Evolutionary conservation across 2,113 vertebrate species (phyloP), one percentile per base, ranked within the genome.

Genomic region (Athene cunicularia): DNA sequence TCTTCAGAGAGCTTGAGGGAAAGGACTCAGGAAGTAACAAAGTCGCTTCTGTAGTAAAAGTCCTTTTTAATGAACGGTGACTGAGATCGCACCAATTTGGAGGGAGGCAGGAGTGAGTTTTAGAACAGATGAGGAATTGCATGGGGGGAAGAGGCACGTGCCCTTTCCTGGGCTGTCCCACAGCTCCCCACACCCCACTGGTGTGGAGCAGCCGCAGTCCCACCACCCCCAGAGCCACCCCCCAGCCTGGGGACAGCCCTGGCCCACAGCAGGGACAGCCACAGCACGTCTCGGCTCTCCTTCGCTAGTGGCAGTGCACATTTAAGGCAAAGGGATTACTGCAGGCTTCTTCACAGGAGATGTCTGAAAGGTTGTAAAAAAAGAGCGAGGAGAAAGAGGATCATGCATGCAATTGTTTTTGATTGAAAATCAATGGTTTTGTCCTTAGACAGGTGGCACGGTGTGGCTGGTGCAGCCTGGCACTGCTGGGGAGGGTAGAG

Each of bases 11-110:
- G 71, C 62, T 84, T 0, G 1, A 79, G 89, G 73, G 68, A 85
- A 74, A 86, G 23, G 26, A 79, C 79, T 68, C 0, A 0, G 71
- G 53, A 80, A 63, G 62, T 39, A 56, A 39, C 20, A 41, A 39
- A 35, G 64, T 35, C 1, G 2, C 18, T 80, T 56, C 37, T 24
- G 12, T 37, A 88, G 35, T 28, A 35, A 6, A 64, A 53, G 49
- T 47, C 23, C 33, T 26, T 52, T 45, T 35, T 39, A 37, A 72
- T 14, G 19, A 81, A 79, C 0, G 0, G 56, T 56, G 76, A 39
- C 1, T 0, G 0, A 53, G 68, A 53, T 3, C 67, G 22, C 45
- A 47, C 43, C 26, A 19, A 5, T 64, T 2, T 72, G 11, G 37
- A 17, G 50, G 30, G 21, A 80, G 58, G 2, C 58, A 4, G 6